Evolutionary conservation across 2,888 invertebrate species (phyloP).

Genomic region (Liopterus haemorrhoidalis): DNA sequence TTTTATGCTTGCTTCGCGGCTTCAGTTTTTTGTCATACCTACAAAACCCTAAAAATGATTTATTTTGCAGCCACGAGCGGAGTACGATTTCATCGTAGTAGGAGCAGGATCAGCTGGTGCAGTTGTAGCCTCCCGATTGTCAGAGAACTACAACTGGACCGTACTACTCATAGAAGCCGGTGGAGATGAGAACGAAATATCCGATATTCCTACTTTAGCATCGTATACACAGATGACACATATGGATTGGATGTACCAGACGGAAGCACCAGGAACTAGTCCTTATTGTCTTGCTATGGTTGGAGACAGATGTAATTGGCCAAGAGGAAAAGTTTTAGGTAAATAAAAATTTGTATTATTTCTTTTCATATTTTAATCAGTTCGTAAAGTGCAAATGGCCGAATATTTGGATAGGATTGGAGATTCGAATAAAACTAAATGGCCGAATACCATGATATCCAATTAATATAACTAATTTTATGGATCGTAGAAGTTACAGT

Average conservation of each 20-base stretch:
- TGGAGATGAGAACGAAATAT: constrained; percentile 81
- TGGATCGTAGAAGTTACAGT: no score
- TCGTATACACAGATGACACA: constrained; percentile 80
- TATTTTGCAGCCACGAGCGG: constrained; percentile 58
- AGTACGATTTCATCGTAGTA: constrained; percentile 81
- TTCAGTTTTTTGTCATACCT: neutral
- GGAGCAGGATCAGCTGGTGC: constrained; percentile 88
- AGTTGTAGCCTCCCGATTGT: constrained; percentile 76
- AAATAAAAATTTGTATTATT: no score
- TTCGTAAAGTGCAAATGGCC: constrained; percentile 35
- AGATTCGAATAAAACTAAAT: neutral
- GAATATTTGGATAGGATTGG: constrained; percentile 1
- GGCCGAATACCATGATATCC: no score
- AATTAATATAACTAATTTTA: no score
- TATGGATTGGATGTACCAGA: constrained; percentile 89
- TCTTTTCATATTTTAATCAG: constrained; percentile 40
- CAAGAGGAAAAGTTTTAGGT: constrained; percentile 74
- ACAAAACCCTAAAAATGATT: constrained; percentile 6
- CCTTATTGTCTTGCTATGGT: constrained; percentile 85
- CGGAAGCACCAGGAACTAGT: constrained; percentile 68
- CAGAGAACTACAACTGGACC: constrained; percentile 75
- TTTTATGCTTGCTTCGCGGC: neutral
- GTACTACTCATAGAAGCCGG: constrained; percentile 81
- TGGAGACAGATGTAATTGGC: constrained; percentile 85
- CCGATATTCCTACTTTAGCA: constrained; percentile 79